phyloP scores from a whole-genome alignment of 2,797 vertebrate genomes.

The Hippocampus kuda region DNA sequence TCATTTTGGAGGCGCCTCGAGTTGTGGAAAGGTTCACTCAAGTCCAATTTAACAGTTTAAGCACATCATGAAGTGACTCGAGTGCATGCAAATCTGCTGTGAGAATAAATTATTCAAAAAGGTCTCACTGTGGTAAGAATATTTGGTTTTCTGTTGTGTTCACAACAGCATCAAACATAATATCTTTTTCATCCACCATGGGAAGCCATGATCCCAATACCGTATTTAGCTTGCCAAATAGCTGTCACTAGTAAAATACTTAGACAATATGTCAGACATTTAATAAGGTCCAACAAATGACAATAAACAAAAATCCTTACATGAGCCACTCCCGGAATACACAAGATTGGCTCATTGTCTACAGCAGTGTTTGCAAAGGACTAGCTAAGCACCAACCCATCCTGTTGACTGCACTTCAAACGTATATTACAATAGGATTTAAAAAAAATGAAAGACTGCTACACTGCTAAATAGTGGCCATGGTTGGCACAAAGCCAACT shows the following conservation, averaged over 20 bases:
- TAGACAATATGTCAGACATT: conserved; percentile 32
- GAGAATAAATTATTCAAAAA: conserved; percentile 2
- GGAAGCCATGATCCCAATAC: conserved; percentile 9
- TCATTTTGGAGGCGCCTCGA: not conserved
- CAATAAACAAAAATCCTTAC: conserved; percentile 36
- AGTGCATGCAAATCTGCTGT: not conserved
- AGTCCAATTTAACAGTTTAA: not conserved
- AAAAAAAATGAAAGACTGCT: not conserved
- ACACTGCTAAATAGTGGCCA: conserved; percentile 2
- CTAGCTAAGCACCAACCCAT: conserved; percentile 45
- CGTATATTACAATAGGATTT: conserved; percentile 34
- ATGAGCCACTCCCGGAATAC: conserved; percentile 25
- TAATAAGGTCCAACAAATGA: conserved; percentile 35
- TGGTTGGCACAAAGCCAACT: conserved; percentile 18
- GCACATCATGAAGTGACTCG: not conserved
- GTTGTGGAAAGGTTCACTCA: not conserved
- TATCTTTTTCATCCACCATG: not conserved
- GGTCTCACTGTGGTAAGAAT: not conserved
- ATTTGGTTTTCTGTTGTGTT: not conserved
- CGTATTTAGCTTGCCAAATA: not conserved
- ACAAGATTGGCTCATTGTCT: conserved; percentile 45
- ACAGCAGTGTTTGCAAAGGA: conserved; percentile 22
- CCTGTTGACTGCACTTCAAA: conserved; percentile 59
- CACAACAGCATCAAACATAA: not conserved
- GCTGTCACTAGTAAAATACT: conserved; percentile 13